phyloP scores from a whole-genome alignment of 2,113 vertebrate species.

The Paracanthobrama guichenoti region DNA sequence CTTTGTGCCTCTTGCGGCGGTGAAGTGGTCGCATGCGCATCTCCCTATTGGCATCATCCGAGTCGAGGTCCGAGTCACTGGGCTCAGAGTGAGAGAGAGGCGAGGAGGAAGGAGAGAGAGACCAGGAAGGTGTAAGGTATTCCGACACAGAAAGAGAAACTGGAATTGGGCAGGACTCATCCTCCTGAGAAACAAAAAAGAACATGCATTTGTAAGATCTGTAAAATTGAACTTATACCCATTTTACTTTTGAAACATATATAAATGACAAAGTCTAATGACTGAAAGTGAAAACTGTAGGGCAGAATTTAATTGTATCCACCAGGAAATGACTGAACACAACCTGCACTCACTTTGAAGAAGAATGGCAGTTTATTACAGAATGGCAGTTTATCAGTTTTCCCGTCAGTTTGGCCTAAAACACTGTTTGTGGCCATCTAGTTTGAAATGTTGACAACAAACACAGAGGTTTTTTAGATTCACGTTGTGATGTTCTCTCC shows the following conservation, averaged over 20 bases:
- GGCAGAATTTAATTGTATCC: background rate
- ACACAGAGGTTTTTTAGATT: too few species aligned
- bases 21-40: slow-evolving; percentile 57
- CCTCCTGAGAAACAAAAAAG: slow-evolving; percentile 66
- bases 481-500: too few species aligned
- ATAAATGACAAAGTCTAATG: background rate
- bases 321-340: background rate
- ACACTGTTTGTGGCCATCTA: too few species aligned
- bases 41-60: slow-evolving; percentile 60
- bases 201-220: background rate
- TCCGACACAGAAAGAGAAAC: slow-evolving; percentile 62
- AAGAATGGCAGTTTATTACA: too few species aligned
- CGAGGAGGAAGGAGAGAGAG: slow-evolving; percentile 78
- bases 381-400: too few species aligned
- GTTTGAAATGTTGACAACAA: too few species aligned
- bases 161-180: slow-evolving; percentile 66
- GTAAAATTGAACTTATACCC: background rate
- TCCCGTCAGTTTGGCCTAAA: too few species aligned
- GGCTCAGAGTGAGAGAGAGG: slow-evolving; percentile 77
- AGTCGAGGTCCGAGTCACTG: slow-evolving; percentile 72
- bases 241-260: background rate
- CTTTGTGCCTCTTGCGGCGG: slow-evolving; percentile 65
- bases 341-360: background rate
- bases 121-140: slow-evolving; percentile 80
- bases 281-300: background rate